Conservation (phyloP, 92 coral and sea anemone species). For the Porites lobata region DNA sequence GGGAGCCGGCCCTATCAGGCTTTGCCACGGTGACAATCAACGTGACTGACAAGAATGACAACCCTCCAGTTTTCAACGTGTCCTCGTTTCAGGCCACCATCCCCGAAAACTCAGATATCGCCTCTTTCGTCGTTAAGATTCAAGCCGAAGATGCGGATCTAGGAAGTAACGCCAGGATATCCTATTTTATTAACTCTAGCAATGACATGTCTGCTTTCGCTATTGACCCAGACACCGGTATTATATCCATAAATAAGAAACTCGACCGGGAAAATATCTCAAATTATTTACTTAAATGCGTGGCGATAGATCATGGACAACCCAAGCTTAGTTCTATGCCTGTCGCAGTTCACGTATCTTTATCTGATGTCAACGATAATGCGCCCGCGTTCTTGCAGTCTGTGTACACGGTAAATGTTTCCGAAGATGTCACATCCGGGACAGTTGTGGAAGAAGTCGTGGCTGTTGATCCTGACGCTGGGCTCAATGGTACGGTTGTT, state of each 20-base stretch:
- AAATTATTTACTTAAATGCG: slow-evolving; percentile 65
- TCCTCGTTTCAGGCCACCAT: slow-evolving; percentile 37
- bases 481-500: slow-evolving; percentile 77
- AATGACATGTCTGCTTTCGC: slow-evolving; percentile 55
- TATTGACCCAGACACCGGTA: slow-evolving; percentile 72
- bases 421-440: slow-evolving; percentile 87
- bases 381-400: slow-evolving; percentile 73
- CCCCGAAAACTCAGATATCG: slow-evolving; percentile 54
- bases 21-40: slow-evolving; percentile 60
- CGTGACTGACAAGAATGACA: slow-evolving; percentile 79
- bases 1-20: slow-evolving; percentile 63
- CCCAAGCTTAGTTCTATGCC: slow-evolving; percentile 66
- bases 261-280: slow-evolving; percentile 83
- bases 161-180: slow-evolving; percentile 73
- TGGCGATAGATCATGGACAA: slow-evolving; percentile 85
- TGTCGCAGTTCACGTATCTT: slow-evolving; percentile 68
- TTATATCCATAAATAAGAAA: slow-evolving; percentile 54
- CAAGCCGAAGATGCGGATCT: slow-evolving; percentile 69
- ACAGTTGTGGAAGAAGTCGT: slow-evolving; percentile 82
- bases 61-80: slow-evolving; percentile 61
- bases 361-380: slow-evolving; percentile 90
- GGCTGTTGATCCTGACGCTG: slow-evolving; percentile 87
- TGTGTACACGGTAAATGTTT: slow-evolving; percentile 58
- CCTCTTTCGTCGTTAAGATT: slow-evolving; percentile 32
- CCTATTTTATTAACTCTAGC: slow-evolving; percentile 50